phyloP scores from a whole-genome alignment of 2,888 invertebrate genomes.

The Callinectes sapidus region DNA sequence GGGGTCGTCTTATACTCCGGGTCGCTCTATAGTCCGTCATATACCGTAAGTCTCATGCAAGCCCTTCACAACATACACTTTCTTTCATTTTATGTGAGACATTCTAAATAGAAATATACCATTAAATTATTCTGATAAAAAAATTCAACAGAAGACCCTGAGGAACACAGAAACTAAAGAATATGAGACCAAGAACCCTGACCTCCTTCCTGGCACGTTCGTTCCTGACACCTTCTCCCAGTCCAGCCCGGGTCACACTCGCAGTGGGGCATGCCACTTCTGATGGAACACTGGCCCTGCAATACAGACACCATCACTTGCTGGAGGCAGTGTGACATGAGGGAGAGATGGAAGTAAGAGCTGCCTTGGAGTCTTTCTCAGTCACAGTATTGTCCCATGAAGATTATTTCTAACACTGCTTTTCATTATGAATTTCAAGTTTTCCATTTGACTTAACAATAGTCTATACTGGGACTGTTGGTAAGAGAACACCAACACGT shows the following conservation, averaged over 20 bases:
- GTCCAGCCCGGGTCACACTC: constrained; percentile 69
- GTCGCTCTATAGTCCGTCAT: no score
- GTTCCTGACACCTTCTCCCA: constrained; percentile 45
- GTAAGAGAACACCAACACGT: not conserved
- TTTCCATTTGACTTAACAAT: not conserved
- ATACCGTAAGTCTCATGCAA: not conserved
- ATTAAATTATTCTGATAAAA: not conserved
- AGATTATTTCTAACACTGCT: not conserved
- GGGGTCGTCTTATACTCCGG: no score
- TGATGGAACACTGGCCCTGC: constrained; percentile 55
- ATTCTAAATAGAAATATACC: constrained; percentile 15
- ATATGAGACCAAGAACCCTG: not conserved
- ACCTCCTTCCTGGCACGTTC: constrained; percentile 48
- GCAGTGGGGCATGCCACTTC: constrained; percentile 48
- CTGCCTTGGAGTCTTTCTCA: not conserved
- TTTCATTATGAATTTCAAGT: not conserved
- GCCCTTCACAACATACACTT: not conserved
- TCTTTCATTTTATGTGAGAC: not conserved
- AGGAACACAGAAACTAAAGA: constrained; percentile 15
- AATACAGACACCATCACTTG: not conserved
- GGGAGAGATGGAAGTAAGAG: not conserved
- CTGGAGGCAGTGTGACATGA: not conserved
- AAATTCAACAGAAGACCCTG: not conserved
- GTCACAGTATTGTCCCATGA: not conserved
- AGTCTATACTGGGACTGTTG: not conserved